A percentile compares a stretch with the other conserved stretches of the same genome.
Evolutionary conservation across 2,888 invertebrate species (phyloP).

Genomic region (Xanthorhoe designata): DNA sequence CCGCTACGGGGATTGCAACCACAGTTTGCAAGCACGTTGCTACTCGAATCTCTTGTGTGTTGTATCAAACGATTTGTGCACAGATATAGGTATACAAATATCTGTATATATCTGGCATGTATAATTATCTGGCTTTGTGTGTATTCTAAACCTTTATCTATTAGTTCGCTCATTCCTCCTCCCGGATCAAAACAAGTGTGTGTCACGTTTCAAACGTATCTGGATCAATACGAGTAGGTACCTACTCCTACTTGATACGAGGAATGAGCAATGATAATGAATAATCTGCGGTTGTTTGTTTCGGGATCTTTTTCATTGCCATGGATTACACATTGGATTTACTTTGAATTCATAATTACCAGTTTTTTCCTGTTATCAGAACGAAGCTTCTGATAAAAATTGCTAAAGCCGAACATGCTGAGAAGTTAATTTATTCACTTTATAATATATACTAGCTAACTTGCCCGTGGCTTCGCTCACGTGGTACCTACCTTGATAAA

Average conservation of each 20-base stretch:
- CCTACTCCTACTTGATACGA: constrained; percentile 19
- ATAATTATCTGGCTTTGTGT: too few relatives aligned
- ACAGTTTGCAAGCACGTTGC: neutral
- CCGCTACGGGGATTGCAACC: constrained; percentile 7
- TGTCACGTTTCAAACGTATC: neutral
- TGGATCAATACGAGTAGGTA: too few relatives aligned
- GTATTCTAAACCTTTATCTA: neutral
- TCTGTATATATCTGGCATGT: too few relatives aligned
- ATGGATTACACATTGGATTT: neutral
- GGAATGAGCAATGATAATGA: constrained; percentile 24
- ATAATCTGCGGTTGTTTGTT: constrained; percentile 16
- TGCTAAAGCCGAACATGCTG: neutral
- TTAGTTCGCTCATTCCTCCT: neutral
- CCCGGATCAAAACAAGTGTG: constrained; percentile 8
- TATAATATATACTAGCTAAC: too few relatives aligned
- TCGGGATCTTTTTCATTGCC: neutral
- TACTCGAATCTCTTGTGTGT: neutral
- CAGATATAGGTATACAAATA: too few relatives aligned
- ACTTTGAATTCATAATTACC: neutral
- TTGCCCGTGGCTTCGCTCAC: too few relatives aligned
- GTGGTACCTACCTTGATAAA: too few relatives aligned
- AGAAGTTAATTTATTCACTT: neutral
- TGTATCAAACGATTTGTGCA: neutral
- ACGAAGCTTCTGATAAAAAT: constrained; percentile 4
- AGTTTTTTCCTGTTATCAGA: constrained; percentile 30